Evolutionary conservation across 2,797 vertebrate genomes (phyloP), one percentile per base, ranked within the genome.

Genomic region (Syngnathus rostellatus): DNA sequence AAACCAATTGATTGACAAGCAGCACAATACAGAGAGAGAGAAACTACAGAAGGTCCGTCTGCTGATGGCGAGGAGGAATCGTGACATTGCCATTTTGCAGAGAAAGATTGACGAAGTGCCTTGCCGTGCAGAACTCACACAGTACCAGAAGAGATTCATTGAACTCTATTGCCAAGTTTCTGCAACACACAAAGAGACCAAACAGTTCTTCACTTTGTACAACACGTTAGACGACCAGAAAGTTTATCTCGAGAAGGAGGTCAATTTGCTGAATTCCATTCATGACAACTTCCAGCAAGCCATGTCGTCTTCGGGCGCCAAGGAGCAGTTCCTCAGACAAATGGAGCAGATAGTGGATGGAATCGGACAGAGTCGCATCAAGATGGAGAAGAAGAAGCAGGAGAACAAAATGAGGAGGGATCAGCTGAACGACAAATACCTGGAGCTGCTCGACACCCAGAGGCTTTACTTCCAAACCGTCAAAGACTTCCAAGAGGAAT

Each of bases 331-430:
- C 81, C 86, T 99, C 64, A 87, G 95, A 64, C 97, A 99, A 87
- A 96, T 99, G 96, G 97, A 99, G 73, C 96, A 98, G 86, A 99
- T 99, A 2, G 97, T 99, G 61, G 97, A 99, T 83, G 97, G 97
- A 72, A 98, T 99, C 88, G 97, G 95, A 78, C 96, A 99, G 87
- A 97, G 88, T 65, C 91, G 93, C 76, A 95, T 97, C 81, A 98
- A 98, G 96, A 95, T 98, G 94, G 97, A 99, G 86, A 99, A 95
- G 80, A 98, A 99, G 80, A 98, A 97, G 72, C 97, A 99, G 84
- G 96, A 98, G 84, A 98, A 98, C 81, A 99, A 99, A 83, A 99
- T 99, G 97, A 89, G 95, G 74, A 89, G 97, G 79, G 97, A 99
- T 76, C 96, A 98, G 79, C 72, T 99, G 83, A 99, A 98, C 0